phyloP scores from a whole-genome alignment of 1,140 invertebrate species.

The Meteorus sp. region DNA sequence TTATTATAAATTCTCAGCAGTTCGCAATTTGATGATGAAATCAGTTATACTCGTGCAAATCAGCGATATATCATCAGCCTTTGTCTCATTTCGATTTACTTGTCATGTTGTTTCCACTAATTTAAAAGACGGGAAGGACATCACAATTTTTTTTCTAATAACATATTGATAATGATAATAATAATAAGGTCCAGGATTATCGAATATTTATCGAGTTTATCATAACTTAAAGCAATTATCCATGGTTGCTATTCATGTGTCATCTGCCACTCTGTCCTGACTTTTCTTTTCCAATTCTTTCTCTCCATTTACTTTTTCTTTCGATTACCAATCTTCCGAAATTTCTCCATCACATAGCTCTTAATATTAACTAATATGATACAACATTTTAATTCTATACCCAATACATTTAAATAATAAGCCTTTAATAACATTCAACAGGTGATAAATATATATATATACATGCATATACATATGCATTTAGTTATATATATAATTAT shows the following conservation, averaged over 20 bases:
- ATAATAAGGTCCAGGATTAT: too few species aligned
- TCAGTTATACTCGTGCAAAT: conserved; percentile 32
- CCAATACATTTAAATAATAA: conserved; percentile 26
- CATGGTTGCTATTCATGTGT: background rate
- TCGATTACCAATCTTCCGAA: background rate
- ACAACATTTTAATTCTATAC: conserved; percentile 28
- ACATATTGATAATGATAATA: background rate
- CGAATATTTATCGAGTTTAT: too few species aligned
- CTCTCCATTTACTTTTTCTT: background rate
- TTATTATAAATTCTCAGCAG: background rate
- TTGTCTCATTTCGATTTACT: conserved; percentile 50
- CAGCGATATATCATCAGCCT: conserved; percentile 39
- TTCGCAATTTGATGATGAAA: conserved; percentile 23
- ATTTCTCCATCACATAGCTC: conserved; percentile 12
- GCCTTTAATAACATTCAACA: conserved; percentile 10
- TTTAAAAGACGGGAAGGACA: conserved; percentile 2
- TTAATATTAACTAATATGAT: conserved; percentile 23
- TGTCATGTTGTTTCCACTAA: conserved; percentile 30
- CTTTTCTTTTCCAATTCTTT: background rate
- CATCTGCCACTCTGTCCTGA: too few species aligned
- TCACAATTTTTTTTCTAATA: conserved; percentile 7
- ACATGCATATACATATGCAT: background rate
- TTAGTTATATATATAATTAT: background rate
- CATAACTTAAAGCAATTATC: too few species aligned
- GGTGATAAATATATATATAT: conserved; percentile 2